Evolutionary conservation across 2,113 vertebrate species (phyloP), one percentile per base, ranked within the genome.

Genomic region (Uria aalge): DNA sequence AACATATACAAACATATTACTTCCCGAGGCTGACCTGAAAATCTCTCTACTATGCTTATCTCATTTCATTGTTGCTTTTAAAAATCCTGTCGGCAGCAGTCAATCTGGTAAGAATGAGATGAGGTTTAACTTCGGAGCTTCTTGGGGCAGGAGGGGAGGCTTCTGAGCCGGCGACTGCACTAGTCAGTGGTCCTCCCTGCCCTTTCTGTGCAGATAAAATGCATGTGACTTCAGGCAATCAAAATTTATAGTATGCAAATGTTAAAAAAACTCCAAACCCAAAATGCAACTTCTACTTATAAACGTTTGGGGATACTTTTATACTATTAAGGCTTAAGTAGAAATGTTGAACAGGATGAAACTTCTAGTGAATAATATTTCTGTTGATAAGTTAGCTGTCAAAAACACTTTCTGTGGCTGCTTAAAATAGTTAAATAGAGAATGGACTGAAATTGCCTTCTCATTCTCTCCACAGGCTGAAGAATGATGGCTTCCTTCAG

Each of bases 401-500:
- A 67, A 48, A 90, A 85, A 1, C 12, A 17, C 15, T 74, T 59
- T 87, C 48, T 91, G 19, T 85, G 60, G 38, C 77, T 87, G 21
- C 38, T 85, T 73, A 53, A 79, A 68, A 53, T 32, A 53, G 7
- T n/a, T 72, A 71, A 80, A 59, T 40, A 22, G 29, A 75, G 17
- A 63, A 48, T 53, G 30, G 84, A 95, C 41, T 97, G 57, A 96
- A 85, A 84, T 78, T 62, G n/a, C 36, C 9, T 60, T 82, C 53
- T 47, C 21, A 90, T 92, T 97, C 50, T 97, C 88, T 97, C 94
- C 32, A 88, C 95, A 98, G 98, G 93, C 66, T 96, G 95, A 98
- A 96, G 97, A 98, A 98, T 94, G 97, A 99, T 99, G 99, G 99
- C 99, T 92, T 90, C 98, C 96, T 98, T 98, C 97, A 98, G 92